Base-by-base conservation (phyloP, 2,888 invertebrate genomes). In the Ectemnius lituratus region DNA sequence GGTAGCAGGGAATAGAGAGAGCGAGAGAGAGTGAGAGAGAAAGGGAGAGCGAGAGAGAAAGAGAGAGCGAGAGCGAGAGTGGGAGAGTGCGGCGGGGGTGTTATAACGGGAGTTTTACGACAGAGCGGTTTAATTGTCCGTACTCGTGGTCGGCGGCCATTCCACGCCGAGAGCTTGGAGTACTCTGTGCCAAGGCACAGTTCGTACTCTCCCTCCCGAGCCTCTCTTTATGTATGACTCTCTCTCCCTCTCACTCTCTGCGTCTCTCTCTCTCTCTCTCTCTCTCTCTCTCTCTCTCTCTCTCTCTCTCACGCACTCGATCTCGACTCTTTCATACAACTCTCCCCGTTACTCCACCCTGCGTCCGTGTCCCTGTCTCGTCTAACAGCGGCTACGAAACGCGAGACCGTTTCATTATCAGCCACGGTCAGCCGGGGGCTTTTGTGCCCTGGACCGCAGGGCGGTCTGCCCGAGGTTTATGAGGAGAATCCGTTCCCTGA, bases 61-160 rank as follows among this genome's bases (percentile, higher is more conserved):
- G 1, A 45, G 23, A 6, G 52, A 20, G 11, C 2, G 20, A 13
- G 69, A 13, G 14, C 11, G 46, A 0, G 67, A 3, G 23, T 0
- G 23, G 0, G 63, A 28, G 56, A 57, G 47, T 11, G 60, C 46
- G 46, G 27, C 6, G 67, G 70, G 65, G 67, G 81, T 71, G 79
- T 82, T 82, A 79, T 76, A 82, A 82, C 82, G 84, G 81, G 79
- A 82, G 76, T 80, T 84, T 82, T 81, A 80, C 76, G 79, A 80
- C 77, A 76, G 79, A 76, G 81, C 83, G 78, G 82, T 80, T 86
- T 85, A 86, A 86, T 84, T 86, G 84, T 85, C 79, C 84, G 81
- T 82, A 72, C 71, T 75, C 83, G 83, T 75, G 83, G 79, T 81
- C 79, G 79, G 73, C 83, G 75, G 75, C 76, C 75, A 79, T 82